Evolutionary conservation across 2,797 vertebrate genomes (phyloP).

Genomic region (Schizopygopsis pylzovi): DNA sequence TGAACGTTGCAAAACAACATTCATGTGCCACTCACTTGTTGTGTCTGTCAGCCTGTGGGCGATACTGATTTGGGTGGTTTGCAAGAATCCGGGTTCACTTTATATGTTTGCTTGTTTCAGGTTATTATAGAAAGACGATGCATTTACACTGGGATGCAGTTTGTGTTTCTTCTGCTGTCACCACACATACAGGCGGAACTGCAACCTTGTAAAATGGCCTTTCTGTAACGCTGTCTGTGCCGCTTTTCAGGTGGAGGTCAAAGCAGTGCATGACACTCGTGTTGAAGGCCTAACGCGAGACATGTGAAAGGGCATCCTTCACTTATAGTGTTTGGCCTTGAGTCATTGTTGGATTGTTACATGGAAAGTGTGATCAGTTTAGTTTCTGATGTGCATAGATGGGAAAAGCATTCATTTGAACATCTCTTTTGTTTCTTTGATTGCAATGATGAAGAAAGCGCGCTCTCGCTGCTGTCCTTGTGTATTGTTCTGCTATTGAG

Average conservation of each 20-base stretch:
- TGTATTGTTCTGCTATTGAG: slow-evolving; percentile 3
- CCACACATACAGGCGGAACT: too few species aligned
- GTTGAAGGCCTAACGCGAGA: background rate
- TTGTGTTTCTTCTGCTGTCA: background rate
- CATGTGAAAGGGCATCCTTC: background rate
- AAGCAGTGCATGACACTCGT: background rate
- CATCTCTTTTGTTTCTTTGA: background rate
- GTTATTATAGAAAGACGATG: background rate
- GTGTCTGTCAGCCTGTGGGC: slow-evolving; percentile 3
- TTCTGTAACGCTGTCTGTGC: too few species aligned
- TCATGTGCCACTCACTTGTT: background rate
- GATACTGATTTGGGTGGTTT: background rate
- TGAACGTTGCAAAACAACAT: background rate
- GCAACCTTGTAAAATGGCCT: background rate
- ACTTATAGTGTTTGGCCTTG: background rate
- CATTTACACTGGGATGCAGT: background rate
- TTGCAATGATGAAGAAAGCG: background rate
- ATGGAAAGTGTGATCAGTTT: background rate
- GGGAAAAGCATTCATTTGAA: slow-evolving; percentile 10
- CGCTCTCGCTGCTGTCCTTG: slow-evolving; percentile 26
- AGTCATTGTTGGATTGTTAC: background rate
- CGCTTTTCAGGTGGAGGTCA: background rate
- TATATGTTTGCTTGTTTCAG: background rate
- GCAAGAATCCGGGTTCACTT: background rate
- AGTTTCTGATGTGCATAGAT: background rate